Evolutionary conservation across 2,888 invertebrate genomes (phyloP).

Genomic region (Aphidoletes aphidimyza): DNA sequence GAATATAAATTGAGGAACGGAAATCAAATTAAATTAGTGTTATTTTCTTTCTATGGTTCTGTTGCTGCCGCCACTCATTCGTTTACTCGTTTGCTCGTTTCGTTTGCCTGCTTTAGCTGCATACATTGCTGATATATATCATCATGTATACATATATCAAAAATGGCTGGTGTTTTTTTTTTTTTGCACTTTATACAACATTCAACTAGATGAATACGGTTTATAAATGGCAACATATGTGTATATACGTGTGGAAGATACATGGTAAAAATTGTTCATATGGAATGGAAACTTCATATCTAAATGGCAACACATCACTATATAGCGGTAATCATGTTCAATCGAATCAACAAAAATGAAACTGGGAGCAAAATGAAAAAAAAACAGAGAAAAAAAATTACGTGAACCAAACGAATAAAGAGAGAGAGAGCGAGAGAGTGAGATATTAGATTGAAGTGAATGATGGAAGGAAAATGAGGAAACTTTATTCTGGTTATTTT

Average conservation of each 20-base stretch:
- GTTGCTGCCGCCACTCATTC: neutral
- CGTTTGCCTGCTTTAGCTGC: neutral
- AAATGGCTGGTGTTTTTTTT: no score
- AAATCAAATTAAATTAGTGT: slow-evolving; percentile 46
- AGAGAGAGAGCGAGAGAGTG: neutral
- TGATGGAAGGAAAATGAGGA: neutral
- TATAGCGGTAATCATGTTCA: slow-evolving; percentile 32
- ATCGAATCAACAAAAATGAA: slow-evolving; percentile 19
- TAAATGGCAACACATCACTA: slow-evolving; percentile 35
- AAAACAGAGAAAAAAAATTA: neutral
- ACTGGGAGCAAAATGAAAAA: neutral
- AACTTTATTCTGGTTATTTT: neutral
- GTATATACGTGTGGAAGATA: neutral
- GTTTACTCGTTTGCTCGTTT: no score
- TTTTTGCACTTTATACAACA: slow-evolving; percentile 45
- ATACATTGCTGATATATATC: neutral
- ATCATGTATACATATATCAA: no score
- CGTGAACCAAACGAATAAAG: no score
- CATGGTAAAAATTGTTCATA: neutral
- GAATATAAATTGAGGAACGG: slow-evolving; percentile 46
- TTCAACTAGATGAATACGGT: slow-evolving; percentile 39
- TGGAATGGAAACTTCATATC: neutral
- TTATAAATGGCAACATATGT: slow-evolving; percentile 45
- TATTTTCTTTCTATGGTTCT: neutral
- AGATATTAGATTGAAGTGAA: neutral